Conservation (phyloP, 2,888 invertebrate genomes). For the Alsophila aescularia region DNA sequence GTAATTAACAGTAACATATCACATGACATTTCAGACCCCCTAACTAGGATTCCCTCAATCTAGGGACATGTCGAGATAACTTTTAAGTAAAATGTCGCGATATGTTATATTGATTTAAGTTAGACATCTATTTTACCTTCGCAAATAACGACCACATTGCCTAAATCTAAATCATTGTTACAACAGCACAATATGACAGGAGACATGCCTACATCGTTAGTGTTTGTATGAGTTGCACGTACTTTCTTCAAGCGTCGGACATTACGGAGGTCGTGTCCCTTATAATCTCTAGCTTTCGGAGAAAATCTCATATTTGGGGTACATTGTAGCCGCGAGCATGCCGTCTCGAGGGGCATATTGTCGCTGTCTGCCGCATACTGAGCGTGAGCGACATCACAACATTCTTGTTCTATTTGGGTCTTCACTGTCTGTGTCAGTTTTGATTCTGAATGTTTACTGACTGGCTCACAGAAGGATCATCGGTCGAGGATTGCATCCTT, state of each 20-base stretch:
- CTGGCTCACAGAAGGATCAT: no score
- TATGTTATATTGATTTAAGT: no score
- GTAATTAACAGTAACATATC: no score
- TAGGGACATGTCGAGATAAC: no score
- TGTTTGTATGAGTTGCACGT: slow-evolving; percentile 23
- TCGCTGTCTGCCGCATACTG: slow-evolving; percentile 14
- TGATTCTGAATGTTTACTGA: no score
- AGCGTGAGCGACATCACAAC: slow-evolving; percentile 1
- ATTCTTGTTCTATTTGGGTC: not conserved
- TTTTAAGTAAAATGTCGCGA: no score
- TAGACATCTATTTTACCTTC: no score
- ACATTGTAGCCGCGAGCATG: slow-evolving; percentile 10
- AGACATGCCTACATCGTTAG: slow-evolving; percentile 20
- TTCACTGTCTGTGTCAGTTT: no score
- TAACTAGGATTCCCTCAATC: no score
- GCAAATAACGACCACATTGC: no score
- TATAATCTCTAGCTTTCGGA: slow-evolving; percentile 21
- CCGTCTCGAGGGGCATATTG: slow-evolving; percentile 17
- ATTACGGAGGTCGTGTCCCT: slow-evolving; percentile 24
- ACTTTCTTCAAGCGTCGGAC: slow-evolving; percentile 22
- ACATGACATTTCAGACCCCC: no score
- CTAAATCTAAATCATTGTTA: not conserved
- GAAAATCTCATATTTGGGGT: slow-evolving; percentile 25
- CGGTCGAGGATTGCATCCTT: no score
- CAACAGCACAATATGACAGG: slow-evolving; percentile 16